Base-by-base conservation (phyloP, 2,888 invertebrate genomes). In the Drosophila kuntzei region DNA sequence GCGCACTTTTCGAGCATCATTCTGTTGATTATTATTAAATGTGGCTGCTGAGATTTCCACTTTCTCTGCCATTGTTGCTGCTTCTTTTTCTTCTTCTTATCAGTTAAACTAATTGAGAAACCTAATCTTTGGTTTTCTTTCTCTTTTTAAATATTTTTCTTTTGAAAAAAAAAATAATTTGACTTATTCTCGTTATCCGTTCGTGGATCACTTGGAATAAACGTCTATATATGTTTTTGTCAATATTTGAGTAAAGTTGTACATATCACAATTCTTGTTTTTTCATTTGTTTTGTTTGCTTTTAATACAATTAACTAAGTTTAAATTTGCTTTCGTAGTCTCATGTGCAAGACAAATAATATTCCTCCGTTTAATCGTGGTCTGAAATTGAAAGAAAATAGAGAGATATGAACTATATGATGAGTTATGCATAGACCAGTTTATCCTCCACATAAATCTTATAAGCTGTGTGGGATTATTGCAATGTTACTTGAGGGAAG, bases 11-110 rank as follows among this genome's bases (percentile, higher is more conserved):
- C 89, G 89, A 44, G 81, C 82, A 73, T 90, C 90, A 43, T 87
- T 90, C 64, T 87, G 90, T 70, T 87, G 87, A 57, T 79, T 77
- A 60, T 67, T 79, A 75, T 75, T 81, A 62, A 75, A 81, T 80
- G 58, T 80, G 71, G 68, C 76, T 62, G 83, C 80, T 39, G 81
- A 71, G 75, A 91, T 90, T 75, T 91, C 92, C 36, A 91, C 77
- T 86, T 92, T 90, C 60, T 92, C 92, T 43, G 92, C 92, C 92
- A 92, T 92, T 79, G 50, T 60, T n/a, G 20, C 12, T 63, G 39
- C 43, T 78, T 53, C 18, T 47, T 36, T 20, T 67, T 34, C 44
- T 65, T 27, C 39, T 53, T 60, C 57, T 62, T 72, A 81, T 27
- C 12, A 43, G 22, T 60, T 57, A 80, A 73, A 54, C 59, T 87